Evolutionary conservation across 2,888 invertebrate species (phyloP).

Genomic region (Hetaerina titia): DNA sequence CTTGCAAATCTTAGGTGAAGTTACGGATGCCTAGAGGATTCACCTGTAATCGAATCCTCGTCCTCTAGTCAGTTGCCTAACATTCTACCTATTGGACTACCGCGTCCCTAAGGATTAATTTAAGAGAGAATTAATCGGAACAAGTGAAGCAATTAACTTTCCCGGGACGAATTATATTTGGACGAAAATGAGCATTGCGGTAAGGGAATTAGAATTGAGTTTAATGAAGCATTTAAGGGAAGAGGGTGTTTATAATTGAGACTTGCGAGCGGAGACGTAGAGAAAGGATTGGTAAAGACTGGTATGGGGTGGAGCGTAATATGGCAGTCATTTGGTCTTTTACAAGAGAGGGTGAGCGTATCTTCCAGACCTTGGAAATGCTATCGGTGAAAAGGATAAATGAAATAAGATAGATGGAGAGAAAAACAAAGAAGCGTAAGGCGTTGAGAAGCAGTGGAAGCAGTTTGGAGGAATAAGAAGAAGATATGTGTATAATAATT

Average conservation of each 20-base stretch:
- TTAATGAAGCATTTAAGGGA: neutral
- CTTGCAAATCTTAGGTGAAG: no score
- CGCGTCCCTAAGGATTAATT: no score
- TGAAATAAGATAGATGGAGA: neutral
- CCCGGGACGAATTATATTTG: neutral
- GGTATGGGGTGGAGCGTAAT: neutral
- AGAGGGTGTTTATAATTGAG: neutral
- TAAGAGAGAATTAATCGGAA: no score
- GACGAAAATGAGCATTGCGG: neutral
- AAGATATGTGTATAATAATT: no score
- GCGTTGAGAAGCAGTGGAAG: no score
- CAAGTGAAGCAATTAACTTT: no score
- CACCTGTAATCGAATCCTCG: no score
- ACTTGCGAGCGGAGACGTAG: neutral
- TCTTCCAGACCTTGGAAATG: neutral
- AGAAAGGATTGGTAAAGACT: neutral
- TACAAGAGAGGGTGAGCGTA: neutral
- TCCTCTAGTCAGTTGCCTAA: no score
- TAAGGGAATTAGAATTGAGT: neutral
- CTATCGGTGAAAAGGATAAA: neutral
- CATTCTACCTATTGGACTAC: no score
- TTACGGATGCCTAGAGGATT: no score
- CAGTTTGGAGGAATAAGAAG: no score
- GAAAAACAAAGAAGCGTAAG: neutral
- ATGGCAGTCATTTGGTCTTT: neutral